phyloP scores from a whole-genome alignment of 1,140 invertebrate species.

The Eueides isabella region DNA sequence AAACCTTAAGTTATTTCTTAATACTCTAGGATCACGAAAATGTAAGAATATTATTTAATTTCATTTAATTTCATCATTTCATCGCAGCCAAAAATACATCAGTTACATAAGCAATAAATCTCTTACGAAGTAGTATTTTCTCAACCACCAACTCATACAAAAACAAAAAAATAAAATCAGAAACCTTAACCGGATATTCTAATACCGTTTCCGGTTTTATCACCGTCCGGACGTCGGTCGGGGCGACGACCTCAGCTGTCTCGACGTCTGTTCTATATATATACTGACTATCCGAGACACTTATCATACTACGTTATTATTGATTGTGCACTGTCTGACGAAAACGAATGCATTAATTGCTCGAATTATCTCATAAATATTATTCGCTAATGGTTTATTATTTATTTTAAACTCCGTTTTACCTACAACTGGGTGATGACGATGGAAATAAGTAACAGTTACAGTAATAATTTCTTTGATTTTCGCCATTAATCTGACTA shows the following conservation, averaged over 20 bases:
- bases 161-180: not conserved
- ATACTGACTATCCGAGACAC: conserved; percentile 25
- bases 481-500: too few species aligned
- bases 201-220: conserved; percentile 16
- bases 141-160: not conserved
- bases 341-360: not conserved
- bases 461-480: too few species aligned
- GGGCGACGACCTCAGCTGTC: conserved; percentile 21
- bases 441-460: too few species aligned
- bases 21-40: too few species aligned
- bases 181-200: conserved; percentile 12
- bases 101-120: too few species aligned
- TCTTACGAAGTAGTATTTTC: not conserved
- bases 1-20: too few species aligned
- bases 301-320: conserved; percentile 27
- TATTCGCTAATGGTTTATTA: not conserved
- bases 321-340: conserved; percentile 20
- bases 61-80: not conserved
- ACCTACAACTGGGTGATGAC: too few species aligned
- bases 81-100: too few species aligned
- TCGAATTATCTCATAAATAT: not conserved
- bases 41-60: too few species aligned
- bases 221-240: not conserved
- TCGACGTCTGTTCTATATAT: conserved; percentile 24
- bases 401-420: too few species aligned